Evolutionary conservation across 2,888 invertebrate genomes (phyloP).

Genomic region (Eristalis intricaria): DNA sequence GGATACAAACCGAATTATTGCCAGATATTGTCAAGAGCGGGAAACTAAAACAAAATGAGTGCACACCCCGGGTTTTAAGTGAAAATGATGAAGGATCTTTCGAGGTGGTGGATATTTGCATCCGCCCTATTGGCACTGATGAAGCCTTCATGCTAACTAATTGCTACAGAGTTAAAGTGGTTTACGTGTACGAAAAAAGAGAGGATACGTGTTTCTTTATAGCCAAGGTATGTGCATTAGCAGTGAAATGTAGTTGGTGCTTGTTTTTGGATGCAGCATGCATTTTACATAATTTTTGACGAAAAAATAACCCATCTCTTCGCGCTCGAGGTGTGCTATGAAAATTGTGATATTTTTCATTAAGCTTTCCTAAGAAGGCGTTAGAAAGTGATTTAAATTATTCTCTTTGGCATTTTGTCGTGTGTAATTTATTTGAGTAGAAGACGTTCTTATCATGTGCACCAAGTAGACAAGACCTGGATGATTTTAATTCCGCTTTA

Average conservation of each 20-base stretch:
- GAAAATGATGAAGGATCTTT: slow-evolving; percentile 62
- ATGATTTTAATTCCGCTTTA: too few species aligned
- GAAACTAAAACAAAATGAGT: slow-evolving; percentile 21
- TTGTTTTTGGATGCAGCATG: neutral
- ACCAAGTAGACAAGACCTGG: too few species aligned
- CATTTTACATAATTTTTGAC: neutral
- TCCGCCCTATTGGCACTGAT: slow-evolving; percentile 74
- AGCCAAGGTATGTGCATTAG: slow-evolving; percentile 76
- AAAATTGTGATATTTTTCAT: too few species aligned
- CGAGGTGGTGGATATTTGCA: slow-evolving; percentile 71
- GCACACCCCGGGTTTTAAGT: neutral
- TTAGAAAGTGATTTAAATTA: too few species aligned
- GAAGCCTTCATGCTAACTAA: slow-evolving; percentile 78
- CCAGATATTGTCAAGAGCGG: slow-evolving; percentile 52
- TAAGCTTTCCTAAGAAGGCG: too few species aligned
- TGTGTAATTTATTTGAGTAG: too few species aligned
- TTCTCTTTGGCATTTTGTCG: too few species aligned
- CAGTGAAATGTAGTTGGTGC: neutral
- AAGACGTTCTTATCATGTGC: too few species aligned
- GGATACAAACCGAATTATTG: slow-evolving; percentile 51
- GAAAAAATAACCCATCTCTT: neutral
- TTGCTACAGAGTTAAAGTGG: slow-evolving; percentile 76
- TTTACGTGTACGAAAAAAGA: slow-evolving; percentile 72
- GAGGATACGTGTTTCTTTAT: slow-evolving; percentile 72
- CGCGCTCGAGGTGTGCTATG: neutral